Evolutionary conservation across 2,888 invertebrate species (phyloP).

Genomic region (Drosophila kambysellisi): DNA sequence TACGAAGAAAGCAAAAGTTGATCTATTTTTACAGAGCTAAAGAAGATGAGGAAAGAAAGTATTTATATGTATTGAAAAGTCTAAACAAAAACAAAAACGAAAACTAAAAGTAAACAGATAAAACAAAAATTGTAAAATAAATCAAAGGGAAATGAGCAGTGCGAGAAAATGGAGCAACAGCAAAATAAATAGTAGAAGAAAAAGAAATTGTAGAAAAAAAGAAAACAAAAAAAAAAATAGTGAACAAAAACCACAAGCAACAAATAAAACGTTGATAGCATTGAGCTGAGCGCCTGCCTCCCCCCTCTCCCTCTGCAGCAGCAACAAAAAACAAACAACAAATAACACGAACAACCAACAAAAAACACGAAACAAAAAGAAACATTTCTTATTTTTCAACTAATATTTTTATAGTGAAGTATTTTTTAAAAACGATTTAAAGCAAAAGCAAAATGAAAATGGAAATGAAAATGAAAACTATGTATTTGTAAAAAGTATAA

Average conservation of each 20-base stretch:
- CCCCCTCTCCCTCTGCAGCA: constrained; percentile 33
- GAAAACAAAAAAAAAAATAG: constrained; percentile 43
- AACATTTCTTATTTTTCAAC: constrained; percentile 77
- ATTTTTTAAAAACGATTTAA: constrained; percentile 66
- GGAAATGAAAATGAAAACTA: constrained; percentile 30
- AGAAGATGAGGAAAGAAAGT: constrained; percentile 61
- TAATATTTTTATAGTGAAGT: constrained; percentile 75
- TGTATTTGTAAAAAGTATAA: constrained; percentile 55
- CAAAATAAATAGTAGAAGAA: constrained; percentile 50
- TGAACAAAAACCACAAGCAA: constrained; percentile 66
- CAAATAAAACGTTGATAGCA: constrained; percentile 62
- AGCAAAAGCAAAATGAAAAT: constrained; percentile 16
- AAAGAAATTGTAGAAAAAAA: constrained; percentile 31
- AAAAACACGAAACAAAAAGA: constrained; percentile 23
- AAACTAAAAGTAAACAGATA: constrained; percentile 54
- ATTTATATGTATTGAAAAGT: constrained; percentile 72
- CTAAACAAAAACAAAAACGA: constrained; percentile 46
- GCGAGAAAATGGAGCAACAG: constrained; percentile 36
- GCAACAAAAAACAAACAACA: constrained; percentile 23
- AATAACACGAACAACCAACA: constrained; percentile 14
- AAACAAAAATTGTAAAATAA: constrained; percentile 35
- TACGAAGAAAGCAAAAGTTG: constrained; percentile 65
- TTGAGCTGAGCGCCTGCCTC: constrained; percentile 58
- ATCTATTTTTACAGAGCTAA: constrained; percentile 82
- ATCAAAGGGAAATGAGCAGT: constrained; percentile 1